A percentile compares a stretch with the other conserved stretches of the same genome.
Conservation (phyloP, 2,888 invertebrate species). For the Pachliopta kotzebuea region DNA sequence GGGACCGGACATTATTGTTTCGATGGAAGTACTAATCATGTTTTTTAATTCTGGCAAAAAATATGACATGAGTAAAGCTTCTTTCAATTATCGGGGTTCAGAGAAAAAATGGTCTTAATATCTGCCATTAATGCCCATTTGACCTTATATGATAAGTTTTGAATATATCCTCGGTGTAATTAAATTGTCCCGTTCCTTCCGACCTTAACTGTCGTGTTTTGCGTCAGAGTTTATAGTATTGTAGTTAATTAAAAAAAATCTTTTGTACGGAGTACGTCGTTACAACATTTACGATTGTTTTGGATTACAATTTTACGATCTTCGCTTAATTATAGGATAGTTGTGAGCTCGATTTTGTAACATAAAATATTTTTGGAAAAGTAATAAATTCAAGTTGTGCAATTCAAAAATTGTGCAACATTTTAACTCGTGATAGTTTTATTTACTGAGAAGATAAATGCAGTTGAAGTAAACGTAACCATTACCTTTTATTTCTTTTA, state of each 20-base stretch:
- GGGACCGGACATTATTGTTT: constrained; percentile 15
- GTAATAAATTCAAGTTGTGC: not conserved
- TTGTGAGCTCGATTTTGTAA: constrained; percentile 10
- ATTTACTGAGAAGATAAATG: not conserved
- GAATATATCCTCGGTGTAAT: constrained; percentile 28
- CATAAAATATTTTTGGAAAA: constrained; percentile 4
- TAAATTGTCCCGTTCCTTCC: constrained; percentile 52
- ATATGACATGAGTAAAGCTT: constrained; percentile 9
- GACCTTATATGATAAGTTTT: constrained; percentile 32
- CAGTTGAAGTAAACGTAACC: not conserved
- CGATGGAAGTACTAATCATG: constrained; percentile 20
- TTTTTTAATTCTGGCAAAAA: constrained; percentile 11
- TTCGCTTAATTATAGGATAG: constrained; percentile 11
- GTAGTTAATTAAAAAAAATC: constrained; percentile 18
- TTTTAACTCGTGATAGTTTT: not conserved
- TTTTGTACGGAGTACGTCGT: constrained; percentile 16
- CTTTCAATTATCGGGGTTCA: constrained; percentile 7
- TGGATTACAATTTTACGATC: constrained; percentile 14
- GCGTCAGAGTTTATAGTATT: constrained; percentile 38
- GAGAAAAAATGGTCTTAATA: constrained; percentile 18
- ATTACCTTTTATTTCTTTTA: no score
- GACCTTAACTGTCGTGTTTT: constrained; percentile 47
- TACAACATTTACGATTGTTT: constrained; percentile 22
- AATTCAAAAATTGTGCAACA: not conserved
- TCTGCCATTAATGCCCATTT: constrained; percentile 36